Evolutionary conservation across 2,113 vertebrate genomes (phyloP).

Genomic region (Eleginops maclovinus): DNA sequence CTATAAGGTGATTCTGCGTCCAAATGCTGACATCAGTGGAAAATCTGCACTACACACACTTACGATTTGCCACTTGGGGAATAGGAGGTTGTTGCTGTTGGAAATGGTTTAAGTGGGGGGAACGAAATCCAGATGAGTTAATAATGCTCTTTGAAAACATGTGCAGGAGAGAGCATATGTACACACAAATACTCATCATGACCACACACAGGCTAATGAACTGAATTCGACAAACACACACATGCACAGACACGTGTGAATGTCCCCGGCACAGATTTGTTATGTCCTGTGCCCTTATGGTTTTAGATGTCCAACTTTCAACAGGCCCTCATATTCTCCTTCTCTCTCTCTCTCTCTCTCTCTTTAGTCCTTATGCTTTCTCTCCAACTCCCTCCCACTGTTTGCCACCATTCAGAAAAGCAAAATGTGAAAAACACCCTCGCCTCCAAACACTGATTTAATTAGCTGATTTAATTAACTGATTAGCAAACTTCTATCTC

Average conservation of each 20-base stretch:
- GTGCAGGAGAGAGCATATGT: background rate
- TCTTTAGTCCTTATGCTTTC: background rate
- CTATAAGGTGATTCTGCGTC: slow-evolving; percentile 49
- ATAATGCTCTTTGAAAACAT: slow-evolving; percentile 42
- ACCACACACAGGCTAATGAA: slow-evolving; percentile 9
- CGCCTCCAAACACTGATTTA: slow-evolving; percentile 80
- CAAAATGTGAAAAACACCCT: slow-evolving; percentile 72
- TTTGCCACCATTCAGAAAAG: slow-evolving; percentile 73
- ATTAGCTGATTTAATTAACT: slow-evolving; percentile 84
- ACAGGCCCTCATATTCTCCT: slow-evolving; percentile 58
- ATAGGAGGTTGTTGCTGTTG: slow-evolving; percentile 61
- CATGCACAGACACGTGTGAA: slow-evolving; percentile 3
- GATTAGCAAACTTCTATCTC: slow-evolving; percentile 80
- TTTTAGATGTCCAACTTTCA: slow-evolving; percentile 62
- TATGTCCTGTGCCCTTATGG: slow-evolving; percentile 37
- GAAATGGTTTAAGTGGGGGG: slow-evolving; percentile 52
- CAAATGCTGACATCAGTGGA: slow-evolving; percentile 74
- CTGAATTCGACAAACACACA: background rate
- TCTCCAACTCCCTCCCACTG: slow-evolving; percentile 17
- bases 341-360: slow-evolving; percentile 11
- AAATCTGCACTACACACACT: slow-evolving; percentile 53
- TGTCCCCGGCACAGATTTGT: background rate
- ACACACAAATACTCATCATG: background rate
- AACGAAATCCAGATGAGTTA: slow-evolving; percentile 60
- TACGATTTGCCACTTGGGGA: slow-evolving; percentile 50